These are phyloP conservation scores for Botia kubotai DNA, from an alignment of 2,797 vertebrate genomes.

Conservation along the genomic window DNA sequence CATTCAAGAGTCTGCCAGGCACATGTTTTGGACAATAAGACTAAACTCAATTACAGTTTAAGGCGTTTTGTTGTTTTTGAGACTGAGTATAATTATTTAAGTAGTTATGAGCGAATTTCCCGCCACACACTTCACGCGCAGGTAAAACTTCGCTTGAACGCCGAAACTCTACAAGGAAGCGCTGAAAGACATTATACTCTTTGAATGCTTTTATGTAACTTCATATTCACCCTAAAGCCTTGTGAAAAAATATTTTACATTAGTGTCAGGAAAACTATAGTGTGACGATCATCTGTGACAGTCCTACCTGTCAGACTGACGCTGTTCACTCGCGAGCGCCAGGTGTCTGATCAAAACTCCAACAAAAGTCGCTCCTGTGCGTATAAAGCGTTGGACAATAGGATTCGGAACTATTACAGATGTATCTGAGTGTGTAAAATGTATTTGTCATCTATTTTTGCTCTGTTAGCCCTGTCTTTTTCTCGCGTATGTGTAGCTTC, in stretches of 20 bases:
- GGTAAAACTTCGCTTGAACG: neutral
- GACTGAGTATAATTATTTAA: neutral
- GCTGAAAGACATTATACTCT: neutral
- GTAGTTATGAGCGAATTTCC: neutral
- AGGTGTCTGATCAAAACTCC: constrained; percentile 33
- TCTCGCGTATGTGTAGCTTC: constrained; percentile 1
- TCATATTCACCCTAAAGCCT: neutral
- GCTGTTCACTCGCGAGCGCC: constrained; percentile 19
- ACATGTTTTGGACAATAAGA: neutral
- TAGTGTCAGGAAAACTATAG: neutral
- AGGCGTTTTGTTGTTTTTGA: too few relatives aligned
- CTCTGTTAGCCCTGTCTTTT: neutral
- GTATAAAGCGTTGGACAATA: neutral
- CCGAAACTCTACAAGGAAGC: neutral
- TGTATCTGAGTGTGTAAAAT: neutral
- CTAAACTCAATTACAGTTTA: neutral
- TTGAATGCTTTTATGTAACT: neutral
- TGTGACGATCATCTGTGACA: neutral
- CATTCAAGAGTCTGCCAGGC: too few relatives aligned
- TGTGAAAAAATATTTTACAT: neutral
- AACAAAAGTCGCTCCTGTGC: neutral
- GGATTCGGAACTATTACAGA: neutral
- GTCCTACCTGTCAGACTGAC: constrained; percentile 47
- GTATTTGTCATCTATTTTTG: neutral
- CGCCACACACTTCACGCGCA: constrained; percentile 21